Evolutionary conservation across 2,888 invertebrate species (phyloP).

Genomic region (Thyatira batis): DNA sequence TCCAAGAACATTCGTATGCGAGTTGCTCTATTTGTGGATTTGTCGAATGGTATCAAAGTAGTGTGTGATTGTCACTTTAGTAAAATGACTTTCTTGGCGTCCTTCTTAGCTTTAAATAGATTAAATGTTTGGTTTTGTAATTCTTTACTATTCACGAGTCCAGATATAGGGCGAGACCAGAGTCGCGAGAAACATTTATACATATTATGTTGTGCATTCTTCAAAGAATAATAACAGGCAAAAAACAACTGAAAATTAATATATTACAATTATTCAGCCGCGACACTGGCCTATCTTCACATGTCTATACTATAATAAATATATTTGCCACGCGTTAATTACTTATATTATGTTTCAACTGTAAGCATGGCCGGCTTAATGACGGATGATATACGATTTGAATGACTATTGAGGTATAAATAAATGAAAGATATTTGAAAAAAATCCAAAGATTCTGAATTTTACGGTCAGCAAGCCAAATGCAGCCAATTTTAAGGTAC

Average conservation of each 20-base stretch:
- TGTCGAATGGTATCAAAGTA: conserved; percentile 44
- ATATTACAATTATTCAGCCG: not conserved
- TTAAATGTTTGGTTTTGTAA: conserved; percentile 46
- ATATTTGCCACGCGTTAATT: not conserved
- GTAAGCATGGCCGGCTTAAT: not conserved
- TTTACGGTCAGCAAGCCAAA: not conserved
- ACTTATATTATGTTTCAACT: not conserved
- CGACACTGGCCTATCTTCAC: not conserved
- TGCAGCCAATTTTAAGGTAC: not conserved
- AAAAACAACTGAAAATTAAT: not conserved
- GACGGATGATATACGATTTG: not conserved
- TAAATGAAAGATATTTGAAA: not conserved
- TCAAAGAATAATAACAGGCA: not conserved
- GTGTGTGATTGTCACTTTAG: conserved; percentile 47
- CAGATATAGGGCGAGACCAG: not conserved
- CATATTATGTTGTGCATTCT: not conserved
- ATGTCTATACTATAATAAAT: not conserved
- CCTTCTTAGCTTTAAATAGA: conserved; percentile 78
- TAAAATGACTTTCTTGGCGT: conserved; percentile 62
- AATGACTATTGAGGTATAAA: not conserved
- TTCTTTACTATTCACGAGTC: conserved; percentile 25
- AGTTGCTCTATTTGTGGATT: conserved; percentile 41
- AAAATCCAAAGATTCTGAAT: not conserved
- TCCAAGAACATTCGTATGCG: conserved; percentile 61
- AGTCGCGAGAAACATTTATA: not conserved